phyloP scores from a whole-genome alignment of 2,888 invertebrate species.

The Athalia circularis region DNA sequence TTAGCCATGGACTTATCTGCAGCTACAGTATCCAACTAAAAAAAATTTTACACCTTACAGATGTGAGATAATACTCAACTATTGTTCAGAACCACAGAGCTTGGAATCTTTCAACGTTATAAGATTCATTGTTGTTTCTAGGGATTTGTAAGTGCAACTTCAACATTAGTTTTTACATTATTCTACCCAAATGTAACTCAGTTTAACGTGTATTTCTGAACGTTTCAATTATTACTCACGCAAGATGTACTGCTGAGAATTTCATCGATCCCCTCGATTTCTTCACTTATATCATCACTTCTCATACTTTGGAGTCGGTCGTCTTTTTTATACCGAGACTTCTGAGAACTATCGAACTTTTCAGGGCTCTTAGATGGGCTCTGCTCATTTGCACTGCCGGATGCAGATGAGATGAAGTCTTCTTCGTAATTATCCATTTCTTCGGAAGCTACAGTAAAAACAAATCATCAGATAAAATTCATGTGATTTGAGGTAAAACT shows the following conservation, averaged over 20 bases:
- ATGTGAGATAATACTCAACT: background rate
- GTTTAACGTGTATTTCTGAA: background rate
- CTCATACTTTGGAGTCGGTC: conserved; percentile 62
- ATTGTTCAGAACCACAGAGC: too few relatives aligned
- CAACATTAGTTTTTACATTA: too few relatives aligned
- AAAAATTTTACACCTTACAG: conserved; percentile 47
- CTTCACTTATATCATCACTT: conserved; percentile 69
- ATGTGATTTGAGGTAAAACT: too few relatives aligned
- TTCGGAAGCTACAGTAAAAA: conserved; percentile 57
- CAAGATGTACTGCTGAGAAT: conserved; percentile 68
- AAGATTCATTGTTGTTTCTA: too few relatives aligned
- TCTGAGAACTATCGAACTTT: conserved; percentile 58
- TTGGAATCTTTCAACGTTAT: too few relatives aligned
- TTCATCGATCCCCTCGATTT: conserved; percentile 68
- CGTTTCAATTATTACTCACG: conserved; percentile 62
- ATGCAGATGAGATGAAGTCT: conserved; percentile 69
- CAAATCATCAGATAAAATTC: background rate
- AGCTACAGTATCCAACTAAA: conserved; percentile 66
- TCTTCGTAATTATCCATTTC: conserved; percentile 68
- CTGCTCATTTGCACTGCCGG: conserved; percentile 69
- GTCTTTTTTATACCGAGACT: conserved; percentile 58
- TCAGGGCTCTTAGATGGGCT: conserved; percentile 67
- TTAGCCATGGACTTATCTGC: conserved; percentile 66
- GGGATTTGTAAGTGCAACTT: too few relatives aligned
- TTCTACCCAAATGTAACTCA: too few relatives aligned